Conservation (phyloP, 2,113 vertebrate genomes). For the Maccullochella peelii region DNA sequence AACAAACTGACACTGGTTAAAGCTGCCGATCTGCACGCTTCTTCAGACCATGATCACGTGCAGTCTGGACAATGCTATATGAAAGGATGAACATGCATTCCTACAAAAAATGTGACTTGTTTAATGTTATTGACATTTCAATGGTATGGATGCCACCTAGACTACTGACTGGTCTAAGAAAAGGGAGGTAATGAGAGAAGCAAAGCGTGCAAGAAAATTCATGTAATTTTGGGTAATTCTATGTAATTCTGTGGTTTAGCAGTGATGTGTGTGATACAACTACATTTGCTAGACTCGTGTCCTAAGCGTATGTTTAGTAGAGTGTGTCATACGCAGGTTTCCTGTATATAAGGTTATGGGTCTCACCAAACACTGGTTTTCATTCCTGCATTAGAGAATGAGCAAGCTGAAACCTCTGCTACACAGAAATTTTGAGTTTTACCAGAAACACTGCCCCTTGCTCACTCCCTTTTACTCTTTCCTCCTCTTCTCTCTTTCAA, state of each 20-base stretch:
- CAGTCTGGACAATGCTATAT: background rate
- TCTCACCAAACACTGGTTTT: background rate
- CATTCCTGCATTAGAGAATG: conserved; percentile 22
- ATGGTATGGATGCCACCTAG: conserved; percentile 7
- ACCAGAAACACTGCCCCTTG: conserved; percentile 37
- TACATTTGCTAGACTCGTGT: conserved; percentile 16
- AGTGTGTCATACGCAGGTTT: conserved; percentile 29
- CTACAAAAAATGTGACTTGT: background rate
- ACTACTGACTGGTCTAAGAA: background rate
- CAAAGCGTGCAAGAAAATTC: conserved; percentile 13
- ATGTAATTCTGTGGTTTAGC: conserved; percentile 48
- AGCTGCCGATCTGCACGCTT: background rate
- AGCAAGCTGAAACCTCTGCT: conserved; percentile 30
- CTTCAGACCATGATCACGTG: background rate
- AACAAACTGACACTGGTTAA: background rate
- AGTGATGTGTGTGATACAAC: conserved; percentile 27
- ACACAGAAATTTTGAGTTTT: conserved; percentile 47
- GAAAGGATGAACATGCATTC: conserved; percentile 10
- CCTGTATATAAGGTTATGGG: conserved; percentile 24
- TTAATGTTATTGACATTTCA: conserved; percentile 9
- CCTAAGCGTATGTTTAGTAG: conserved; percentile 6
- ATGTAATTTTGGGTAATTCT: conserved; percentile 42
- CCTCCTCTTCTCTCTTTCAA: conserved; percentile 51
- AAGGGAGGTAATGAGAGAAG: conserved; percentile 21
- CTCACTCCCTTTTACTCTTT: conserved; percentile 41